phyloP scores from a whole-genome alignment of 2,888 invertebrate genomes.

The Zaprionus obscuricornis region DNA sequence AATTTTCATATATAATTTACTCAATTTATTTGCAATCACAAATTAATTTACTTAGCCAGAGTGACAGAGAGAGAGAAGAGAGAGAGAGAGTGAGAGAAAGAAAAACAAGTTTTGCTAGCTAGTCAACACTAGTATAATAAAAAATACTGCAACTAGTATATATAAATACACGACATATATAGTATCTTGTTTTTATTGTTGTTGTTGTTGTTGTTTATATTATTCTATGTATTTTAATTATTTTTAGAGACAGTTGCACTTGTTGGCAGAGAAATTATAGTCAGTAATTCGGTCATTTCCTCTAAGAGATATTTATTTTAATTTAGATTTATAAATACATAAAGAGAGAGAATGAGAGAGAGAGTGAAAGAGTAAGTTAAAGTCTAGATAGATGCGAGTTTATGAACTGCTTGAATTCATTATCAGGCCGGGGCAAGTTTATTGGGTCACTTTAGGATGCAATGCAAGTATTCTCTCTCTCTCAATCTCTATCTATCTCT shows the following conservation, averaged over 20 bases:
- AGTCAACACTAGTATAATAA: too few species aligned
- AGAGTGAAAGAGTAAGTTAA: too few species aligned
- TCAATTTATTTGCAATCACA: conserved; percentile 25
- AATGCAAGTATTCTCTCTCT: conserved; percentile 5
- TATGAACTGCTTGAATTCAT: conserved; percentile 19
- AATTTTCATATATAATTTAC: conserved; percentile 18
- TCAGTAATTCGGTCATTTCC: conserved; percentile 11
- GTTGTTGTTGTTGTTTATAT: too few species aligned
- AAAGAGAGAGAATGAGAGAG: too few species aligned
- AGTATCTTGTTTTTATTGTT: too few species aligned
- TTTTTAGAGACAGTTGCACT: background rate
- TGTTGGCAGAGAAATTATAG: conserved; percentile 3
- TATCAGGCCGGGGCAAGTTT: conserved; percentile 23
- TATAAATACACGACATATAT: too few species aligned
- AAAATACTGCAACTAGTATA: too few species aligned
- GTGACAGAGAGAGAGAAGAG: too few species aligned
- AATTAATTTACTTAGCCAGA: conserved; percentile 5
- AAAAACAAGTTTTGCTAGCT: too few species aligned
- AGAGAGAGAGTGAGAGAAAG: too few species aligned
- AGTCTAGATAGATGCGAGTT: too few species aligned
- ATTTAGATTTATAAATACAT: too few species aligned
- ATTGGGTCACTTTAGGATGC: conserved; percentile 29
- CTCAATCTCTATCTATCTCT: background rate
- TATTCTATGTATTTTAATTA: background rate
- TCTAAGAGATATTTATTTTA: conserved; percentile 1